Evolutionary conservation across 1,140 invertebrate species (phyloP).

Genomic region (Cydia amplana): DNA sequence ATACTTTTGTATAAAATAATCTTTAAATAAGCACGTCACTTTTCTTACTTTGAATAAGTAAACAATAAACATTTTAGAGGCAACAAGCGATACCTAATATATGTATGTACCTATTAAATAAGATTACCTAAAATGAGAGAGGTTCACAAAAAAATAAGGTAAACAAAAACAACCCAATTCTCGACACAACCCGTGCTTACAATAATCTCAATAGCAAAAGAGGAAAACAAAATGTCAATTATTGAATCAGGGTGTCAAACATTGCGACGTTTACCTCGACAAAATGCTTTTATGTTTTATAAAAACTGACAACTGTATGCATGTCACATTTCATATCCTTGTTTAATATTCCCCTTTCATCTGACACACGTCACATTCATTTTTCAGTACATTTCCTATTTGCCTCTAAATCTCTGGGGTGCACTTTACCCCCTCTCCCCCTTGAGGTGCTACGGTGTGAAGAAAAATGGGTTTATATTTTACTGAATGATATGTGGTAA

Average conservation of each 20-base stretch:
- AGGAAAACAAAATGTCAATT: neutral
- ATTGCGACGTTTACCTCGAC: neutral
- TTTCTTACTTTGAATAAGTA: too few relatives aligned
- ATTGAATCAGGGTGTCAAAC: neutral
- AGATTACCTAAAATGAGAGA: too few relatives aligned
- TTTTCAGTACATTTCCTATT: slow-evolving; percentile 26
- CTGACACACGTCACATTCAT: neutral
- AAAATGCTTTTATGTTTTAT: neutral
- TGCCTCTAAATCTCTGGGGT: neutral
- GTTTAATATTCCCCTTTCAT: neutral
- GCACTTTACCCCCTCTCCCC: neutral
- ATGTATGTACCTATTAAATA: too few relatives aligned
- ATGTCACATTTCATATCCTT: neutral
- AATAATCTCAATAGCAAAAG: neutral
- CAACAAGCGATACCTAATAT: too few relatives aligned
- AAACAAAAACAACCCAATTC: too few relatives aligned
- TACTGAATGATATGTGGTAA: too few relatives aligned
- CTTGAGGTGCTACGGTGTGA: neutral
- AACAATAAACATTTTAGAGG: too few relatives aligned
- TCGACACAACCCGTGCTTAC: too few relatives aligned
- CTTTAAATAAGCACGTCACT: too few relatives aligned
- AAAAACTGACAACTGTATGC: neutral
- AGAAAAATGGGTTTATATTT: neutral
- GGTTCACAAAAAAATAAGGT: too few relatives aligned
- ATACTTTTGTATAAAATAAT: too few relatives aligned